Evolutionary conservation across 2,797 vertebrate genomes (phyloP).

Genomic region (Graptemys geographica): DNA sequence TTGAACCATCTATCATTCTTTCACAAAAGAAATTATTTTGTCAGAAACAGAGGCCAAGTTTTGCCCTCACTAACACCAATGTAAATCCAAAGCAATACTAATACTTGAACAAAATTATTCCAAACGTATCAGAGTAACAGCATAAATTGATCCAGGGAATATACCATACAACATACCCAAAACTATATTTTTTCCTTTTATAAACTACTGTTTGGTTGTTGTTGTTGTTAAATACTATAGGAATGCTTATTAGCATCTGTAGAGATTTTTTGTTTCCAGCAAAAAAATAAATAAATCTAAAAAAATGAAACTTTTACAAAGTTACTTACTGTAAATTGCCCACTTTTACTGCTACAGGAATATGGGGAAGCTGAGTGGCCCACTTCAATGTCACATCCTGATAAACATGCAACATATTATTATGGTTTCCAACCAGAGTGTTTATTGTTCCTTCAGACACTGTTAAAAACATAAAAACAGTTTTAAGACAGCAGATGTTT

Average conservation of each 20-base stretch:
- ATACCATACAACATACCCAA: not conserved
- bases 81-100: not conserved
- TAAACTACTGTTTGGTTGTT: not conserved
- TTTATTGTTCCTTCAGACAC: slow-evolving; percentile 92
- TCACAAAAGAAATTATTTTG: not conserved
- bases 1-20: not conserved
- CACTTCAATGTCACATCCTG: slow-evolving; percentile 94
- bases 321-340: slow-evolving; percentile 92
- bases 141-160: not conserved
- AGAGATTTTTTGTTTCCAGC: not conserved
- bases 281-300: not conserved
- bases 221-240: not conserved
- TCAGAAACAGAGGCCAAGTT: not conserved
- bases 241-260: not conserved
- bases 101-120: not conserved
- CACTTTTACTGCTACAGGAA: slow-evolving; percentile 89
- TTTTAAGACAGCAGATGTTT: not conserved
- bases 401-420: slow-evolving; percentile 92
- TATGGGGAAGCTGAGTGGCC: slow-evolving; percentile 90
- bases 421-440: slow-evolving; percentile 92
- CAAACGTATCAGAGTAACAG: not conserved
- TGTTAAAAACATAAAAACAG: slow-evolving; percentile 74
- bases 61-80: not conserved
- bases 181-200: not conserved
- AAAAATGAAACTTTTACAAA: not conserved